These are phyloP conservation scores for cattle (Bos taurus) DNA, from an alignment of 2,113 vertebrate species.

Conservation along the genomic window DNA sequence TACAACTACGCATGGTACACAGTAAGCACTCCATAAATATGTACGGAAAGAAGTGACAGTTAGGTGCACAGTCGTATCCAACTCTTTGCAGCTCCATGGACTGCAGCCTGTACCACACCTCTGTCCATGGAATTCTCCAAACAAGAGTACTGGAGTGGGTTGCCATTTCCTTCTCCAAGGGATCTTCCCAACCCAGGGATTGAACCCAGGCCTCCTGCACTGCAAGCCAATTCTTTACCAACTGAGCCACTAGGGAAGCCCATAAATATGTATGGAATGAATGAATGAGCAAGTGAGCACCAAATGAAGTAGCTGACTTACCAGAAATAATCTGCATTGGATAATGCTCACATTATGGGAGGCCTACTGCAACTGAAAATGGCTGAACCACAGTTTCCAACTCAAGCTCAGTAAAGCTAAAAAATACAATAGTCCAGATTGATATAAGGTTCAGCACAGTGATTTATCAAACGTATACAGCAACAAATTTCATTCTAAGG, in stretches of 20 bases:
- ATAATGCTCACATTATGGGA: neutral
- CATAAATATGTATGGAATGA: neutral
- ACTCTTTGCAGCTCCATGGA: neutral
- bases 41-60: neutral
- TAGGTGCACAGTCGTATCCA: neutral
- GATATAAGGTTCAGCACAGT: neutral
- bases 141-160: neutral
- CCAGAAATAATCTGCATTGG: neutral
- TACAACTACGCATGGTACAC: neutral
- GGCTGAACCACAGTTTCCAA: neutral
- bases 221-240: neutral
- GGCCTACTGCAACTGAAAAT: neutral
- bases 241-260: neutral
- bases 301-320: neutral
- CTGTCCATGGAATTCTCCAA: neutral
- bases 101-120: neutral
- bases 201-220: rapidly evolving
- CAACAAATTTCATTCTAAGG: neutral
- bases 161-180: neutral
- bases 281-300: neutral
- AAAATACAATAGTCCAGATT: neutral
- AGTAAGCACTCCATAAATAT: neutral
- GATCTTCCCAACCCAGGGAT: neutral
- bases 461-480: neutral
- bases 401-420: neutral